These are phyloP conservation scores for Drosophila arawakana DNA, from an alignment of 1,140 invertebrate genomes.

Conservation along the genomic window DNA sequence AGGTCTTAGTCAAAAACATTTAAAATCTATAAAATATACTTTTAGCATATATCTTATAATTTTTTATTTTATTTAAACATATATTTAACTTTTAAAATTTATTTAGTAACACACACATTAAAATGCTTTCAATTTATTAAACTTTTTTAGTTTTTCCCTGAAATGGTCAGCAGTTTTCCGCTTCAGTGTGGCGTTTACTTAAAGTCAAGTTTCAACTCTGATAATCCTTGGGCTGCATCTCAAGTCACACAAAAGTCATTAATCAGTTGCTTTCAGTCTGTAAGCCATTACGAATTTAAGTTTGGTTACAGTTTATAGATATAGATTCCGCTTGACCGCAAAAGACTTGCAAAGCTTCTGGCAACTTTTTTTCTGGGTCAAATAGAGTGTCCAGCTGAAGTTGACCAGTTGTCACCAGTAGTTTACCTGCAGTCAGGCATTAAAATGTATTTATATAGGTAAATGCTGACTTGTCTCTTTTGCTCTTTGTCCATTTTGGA, in stretches of 20 bases:
- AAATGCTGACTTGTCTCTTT: slow-evolving; percentile 3
- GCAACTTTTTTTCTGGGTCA: neutral
- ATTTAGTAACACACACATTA: too few relatives aligned
- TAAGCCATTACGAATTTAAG: slow-evolving; percentile 19
- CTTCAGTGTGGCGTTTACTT: slow-evolving; percentile 16
- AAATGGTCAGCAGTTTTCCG: too few relatives aligned
- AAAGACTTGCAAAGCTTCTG: slow-evolving; percentile 15
- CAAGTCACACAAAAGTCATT: slow-evolving; percentile 30
- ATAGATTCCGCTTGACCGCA: slow-evolving; percentile 8
- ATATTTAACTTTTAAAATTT: too few relatives aligned
- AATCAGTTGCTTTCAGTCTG: slow-evolving; percentile 25
- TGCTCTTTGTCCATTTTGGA: neutral
- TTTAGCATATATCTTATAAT: too few relatives aligned
- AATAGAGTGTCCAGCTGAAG: neutral
- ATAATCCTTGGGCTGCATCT: slow-evolving; percentile 29
- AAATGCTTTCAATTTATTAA: too few relatives aligned
- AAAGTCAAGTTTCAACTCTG: slow-evolving; percentile 19
- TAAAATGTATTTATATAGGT: slow-evolving; percentile 66
- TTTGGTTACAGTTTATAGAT: slow-evolving; percentile 21
- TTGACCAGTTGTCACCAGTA: slow-evolving; percentile 7
- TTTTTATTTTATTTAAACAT: too few relatives aligned
- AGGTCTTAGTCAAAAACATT: too few relatives aligned
- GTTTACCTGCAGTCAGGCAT: slow-evolving; percentile 59
- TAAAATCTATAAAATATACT: too few relatives aligned
- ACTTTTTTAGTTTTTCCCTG: too few relatives aligned